Evolutionary conservation across 2,797 vertebrate genomes (phyloP).

Genomic region (Perodicticus potto): DNA sequence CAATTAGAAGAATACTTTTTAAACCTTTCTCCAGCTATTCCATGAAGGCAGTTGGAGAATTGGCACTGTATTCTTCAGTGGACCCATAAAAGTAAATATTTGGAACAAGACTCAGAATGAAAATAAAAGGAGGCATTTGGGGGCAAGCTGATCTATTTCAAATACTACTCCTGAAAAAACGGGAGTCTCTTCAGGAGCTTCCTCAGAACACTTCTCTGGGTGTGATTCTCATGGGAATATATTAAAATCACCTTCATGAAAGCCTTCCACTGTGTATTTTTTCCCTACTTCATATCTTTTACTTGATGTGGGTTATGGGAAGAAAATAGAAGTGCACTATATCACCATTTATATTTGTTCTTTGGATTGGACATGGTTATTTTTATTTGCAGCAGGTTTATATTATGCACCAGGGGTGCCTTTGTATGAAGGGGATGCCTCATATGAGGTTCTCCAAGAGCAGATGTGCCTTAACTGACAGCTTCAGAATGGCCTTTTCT

Average conservation of each 20-base stretch:
- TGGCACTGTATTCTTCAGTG: background rate
- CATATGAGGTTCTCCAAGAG: slow-evolving; percentile 73
- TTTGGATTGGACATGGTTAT: slow-evolving; percentile 65
- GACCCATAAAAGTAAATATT: background rate
- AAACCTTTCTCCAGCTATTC: background rate
- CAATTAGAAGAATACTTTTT: background rate
- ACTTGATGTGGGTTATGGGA: background rate
- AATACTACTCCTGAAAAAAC: background rate
- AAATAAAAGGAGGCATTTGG: background rate
- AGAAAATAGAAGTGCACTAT: background rate
- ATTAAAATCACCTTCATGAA: background rate
- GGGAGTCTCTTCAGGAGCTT: background rate
- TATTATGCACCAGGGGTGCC: slow-evolving; percentile 71
- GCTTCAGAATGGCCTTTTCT: slow-evolving; percentile 79
- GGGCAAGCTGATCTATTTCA: background rate
- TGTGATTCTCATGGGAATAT: background rate
- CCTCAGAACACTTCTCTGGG: background rate
- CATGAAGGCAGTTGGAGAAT: background rate
- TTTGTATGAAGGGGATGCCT: slow-evolving; percentile 78
- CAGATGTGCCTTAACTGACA: slow-evolving; percentile 81
- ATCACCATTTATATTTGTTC: slow-evolving; percentile 75
- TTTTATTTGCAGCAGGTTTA: slow-evolving; percentile 79
- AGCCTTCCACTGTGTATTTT: slow-evolving; percentile 22
- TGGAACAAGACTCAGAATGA: background rate
- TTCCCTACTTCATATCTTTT: slow-evolving; percentile 31